These are phyloP conservation scores for Epicauta chinensis DNA, from an alignment of 1,140 invertebrate species.

Conservation along the genomic window DNA sequence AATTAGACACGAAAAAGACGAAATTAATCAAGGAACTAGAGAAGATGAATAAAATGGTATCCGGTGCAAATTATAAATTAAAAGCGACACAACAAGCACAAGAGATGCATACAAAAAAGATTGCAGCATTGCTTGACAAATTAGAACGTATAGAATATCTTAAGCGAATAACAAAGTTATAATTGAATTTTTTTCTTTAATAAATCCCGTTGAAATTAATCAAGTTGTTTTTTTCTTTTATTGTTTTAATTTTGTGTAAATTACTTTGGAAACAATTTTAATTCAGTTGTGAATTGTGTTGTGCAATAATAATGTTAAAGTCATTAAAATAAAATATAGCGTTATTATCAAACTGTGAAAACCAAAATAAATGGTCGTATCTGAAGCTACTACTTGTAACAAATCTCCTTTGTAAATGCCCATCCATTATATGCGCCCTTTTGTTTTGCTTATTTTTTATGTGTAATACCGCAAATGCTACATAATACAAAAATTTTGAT, in stretches of 20 bases:
- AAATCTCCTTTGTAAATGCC: background rate
- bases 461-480: no score
- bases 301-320: background rate
- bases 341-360: constrained; percentile 31
- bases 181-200: constrained; percentile 11
- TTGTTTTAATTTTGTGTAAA: background rate
- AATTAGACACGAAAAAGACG: constrained; percentile 39
- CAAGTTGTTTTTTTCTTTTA: background rate
- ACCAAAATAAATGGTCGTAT: constrained; percentile 20
- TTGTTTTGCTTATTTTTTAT: background rate
- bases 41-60: constrained; percentile 36
- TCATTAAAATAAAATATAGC: constrained; percentile 26
- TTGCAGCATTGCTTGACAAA: constrained; percentile 22
- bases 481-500: no score
- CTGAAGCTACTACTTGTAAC: background rate
- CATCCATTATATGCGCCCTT: background rate
- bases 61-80: constrained; percentile 29
- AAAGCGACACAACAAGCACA: constrained; percentile 34
- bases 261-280: background rate
- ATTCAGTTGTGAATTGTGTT: background rate
- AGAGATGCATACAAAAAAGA: constrained; percentile 26
- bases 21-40: constrained; percentile 41
- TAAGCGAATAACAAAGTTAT: constrained; percentile 12
- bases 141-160: constrained; percentile 22
- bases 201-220: background rate